phyloP scores from a whole-genome alignment of 2,888 invertebrate genomes.

The Pheosia tremula region DNA sequence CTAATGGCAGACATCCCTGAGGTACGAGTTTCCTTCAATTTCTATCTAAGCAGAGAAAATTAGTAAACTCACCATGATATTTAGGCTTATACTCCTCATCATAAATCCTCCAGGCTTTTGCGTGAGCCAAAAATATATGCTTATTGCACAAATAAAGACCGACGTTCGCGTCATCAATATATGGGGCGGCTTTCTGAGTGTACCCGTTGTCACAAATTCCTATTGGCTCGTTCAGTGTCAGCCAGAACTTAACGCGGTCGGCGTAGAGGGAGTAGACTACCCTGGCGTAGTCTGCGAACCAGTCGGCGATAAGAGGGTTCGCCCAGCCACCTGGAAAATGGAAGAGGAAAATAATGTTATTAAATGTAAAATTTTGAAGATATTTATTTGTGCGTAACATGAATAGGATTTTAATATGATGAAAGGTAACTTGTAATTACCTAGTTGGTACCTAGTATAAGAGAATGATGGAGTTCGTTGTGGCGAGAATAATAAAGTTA shows the following conservation, averaged over 20 bases:
- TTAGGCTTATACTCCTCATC: constrained; percentile 74
- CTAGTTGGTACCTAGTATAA: too few relatives aligned
- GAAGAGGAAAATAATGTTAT: neutral
- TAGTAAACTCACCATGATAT: constrained; percentile 66
- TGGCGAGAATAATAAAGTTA: too few relatives aligned
- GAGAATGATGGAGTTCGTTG: too few relatives aligned
- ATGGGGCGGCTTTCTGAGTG: constrained; percentile 62
- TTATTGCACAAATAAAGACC: constrained; percentile 85
- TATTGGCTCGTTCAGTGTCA: constrained; percentile 88
- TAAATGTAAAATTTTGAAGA: neutral
- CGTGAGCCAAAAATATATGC: constrained; percentile 87
- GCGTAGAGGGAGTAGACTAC: constrained; percentile 82
- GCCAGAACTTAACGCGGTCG: constrained; percentile 86
- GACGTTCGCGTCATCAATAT: constrained; percentile 55
- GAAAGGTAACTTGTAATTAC: too few relatives aligned
- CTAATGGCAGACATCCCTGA: too few relatives aligned
- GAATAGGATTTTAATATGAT: too few relatives aligned
- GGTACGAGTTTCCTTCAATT: too few relatives aligned
- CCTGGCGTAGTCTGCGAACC: constrained; percentile 85
- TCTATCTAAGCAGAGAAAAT: neutral
- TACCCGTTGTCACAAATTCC: constrained; percentile 64
- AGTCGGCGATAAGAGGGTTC: constrained; percentile 83
- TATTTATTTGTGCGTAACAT: too few relatives aligned
- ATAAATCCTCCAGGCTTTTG: constrained; percentile 84
- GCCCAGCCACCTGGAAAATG: constrained; percentile 82